Conservation (phyloP, 2,888 invertebrate genomes). For the Idaea aversata region DNA sequence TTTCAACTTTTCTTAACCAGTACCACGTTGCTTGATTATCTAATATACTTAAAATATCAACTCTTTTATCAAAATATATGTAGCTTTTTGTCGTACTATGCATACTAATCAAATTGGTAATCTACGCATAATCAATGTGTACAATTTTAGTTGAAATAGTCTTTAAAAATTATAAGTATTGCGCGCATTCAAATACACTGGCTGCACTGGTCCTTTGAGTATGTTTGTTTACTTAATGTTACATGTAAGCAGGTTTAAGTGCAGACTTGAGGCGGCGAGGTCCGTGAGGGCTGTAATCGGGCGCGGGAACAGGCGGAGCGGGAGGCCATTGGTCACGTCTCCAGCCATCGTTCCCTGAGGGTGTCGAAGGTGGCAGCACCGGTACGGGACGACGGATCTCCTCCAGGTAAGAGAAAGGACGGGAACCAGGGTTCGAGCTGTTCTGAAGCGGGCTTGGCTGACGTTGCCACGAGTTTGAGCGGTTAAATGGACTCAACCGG, state of each 20-base stretch:
- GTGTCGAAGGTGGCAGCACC: slow-evolving; percentile 31
- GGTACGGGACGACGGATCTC: slow-evolving; percentile 43
- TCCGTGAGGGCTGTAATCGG: slow-evolving; percentile 61
- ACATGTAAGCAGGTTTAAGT: slow-evolving; percentile 54
- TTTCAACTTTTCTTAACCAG: background rate
- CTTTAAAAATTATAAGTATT: no score
- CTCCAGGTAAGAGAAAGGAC: slow-evolving; percentile 62
- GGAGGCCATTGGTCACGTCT: slow-evolving; percentile 28
- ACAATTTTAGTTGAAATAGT: no score
- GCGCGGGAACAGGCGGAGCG: slow-evolving; percentile 50
- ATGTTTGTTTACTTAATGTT: slow-evolving; percentile 12
- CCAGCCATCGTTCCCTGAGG: slow-evolving; percentile 40
- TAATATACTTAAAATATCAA: background rate
- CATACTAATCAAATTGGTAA: no score
- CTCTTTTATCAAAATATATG: background rate
- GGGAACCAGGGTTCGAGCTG: slow-evolving; percentile 22
- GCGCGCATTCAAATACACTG: background rate
- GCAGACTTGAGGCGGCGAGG: slow-evolving; percentile 63
- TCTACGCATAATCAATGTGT: no score
- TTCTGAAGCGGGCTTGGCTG: slow-evolving; percentile 20
- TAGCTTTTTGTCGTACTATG: no score
- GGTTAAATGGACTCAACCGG: slow-evolving; percentile 37
- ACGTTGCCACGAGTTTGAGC: slow-evolving; percentile 59
- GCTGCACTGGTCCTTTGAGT: background rate
- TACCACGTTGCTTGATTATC: no score